A percentile compares a stretch with the other conserved stretches of the same genome.
These are phyloP conservation scores for Biston stratarius DNA, from an alignment of 2,888 invertebrate species.

Conservation along the genomic window DNA sequence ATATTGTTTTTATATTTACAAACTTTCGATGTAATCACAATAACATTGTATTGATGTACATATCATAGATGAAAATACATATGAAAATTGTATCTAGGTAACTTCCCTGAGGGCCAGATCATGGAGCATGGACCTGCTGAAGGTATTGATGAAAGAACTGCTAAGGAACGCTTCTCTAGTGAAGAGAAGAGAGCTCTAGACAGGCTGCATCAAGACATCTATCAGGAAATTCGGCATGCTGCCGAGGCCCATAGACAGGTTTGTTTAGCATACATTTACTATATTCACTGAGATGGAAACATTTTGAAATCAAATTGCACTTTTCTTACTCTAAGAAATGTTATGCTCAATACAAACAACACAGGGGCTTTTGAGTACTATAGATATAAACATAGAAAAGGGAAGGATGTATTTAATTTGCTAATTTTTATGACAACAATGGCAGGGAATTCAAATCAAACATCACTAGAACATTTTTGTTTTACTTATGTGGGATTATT, in stretches of 20 bases:
- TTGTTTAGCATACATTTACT: constrained; percentile 12
- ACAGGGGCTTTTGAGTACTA: not conserved
- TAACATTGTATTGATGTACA: too few relatives aligned
- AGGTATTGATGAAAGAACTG: constrained; percentile 93
- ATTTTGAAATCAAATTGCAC: not conserved
- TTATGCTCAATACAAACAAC: not conserved
- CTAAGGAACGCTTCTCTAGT: constrained; percentile 93
- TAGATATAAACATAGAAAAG: too few relatives aligned
- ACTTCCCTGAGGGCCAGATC: constrained; percentile 96
- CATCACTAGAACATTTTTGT: too few relatives aligned
- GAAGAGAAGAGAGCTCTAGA: constrained; percentile 97
- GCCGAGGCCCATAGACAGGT: constrained; percentile 99
- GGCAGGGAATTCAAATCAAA: too few relatives aligned
- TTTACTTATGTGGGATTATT: too few relatives aligned
- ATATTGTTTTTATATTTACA: too few relatives aligned
- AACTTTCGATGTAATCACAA: too few relatives aligned
- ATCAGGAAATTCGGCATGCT: constrained; percentile 97
- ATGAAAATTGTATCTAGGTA: constrained; percentile 57
- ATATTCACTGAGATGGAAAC: too few relatives aligned
- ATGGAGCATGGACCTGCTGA: constrained; percentile 91
- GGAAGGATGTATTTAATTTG: too few relatives aligned
- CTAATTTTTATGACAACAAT: too few relatives aligned
- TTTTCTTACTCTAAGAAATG: too few relatives aligned
- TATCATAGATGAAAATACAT: not conserved
- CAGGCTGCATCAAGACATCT: constrained; percentile 95